Base-by-base conservation (phyloP, 2,797 vertebrate genomes). In the Crax fasciolata region DNA sequence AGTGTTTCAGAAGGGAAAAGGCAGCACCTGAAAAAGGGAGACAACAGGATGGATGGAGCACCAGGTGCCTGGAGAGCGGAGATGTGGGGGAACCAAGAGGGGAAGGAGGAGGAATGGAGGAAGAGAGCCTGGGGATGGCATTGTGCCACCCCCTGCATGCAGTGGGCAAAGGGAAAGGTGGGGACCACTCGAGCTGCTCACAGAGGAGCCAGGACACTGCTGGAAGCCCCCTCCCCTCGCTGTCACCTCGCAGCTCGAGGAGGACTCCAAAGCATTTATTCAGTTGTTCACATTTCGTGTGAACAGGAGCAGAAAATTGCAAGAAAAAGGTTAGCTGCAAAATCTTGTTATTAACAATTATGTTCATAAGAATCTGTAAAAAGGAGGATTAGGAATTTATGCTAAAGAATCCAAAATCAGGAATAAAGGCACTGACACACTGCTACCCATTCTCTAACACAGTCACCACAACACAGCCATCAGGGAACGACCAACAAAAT, bases 81-180 rank as follows among this genome's bases (percentile, higher is more conserved):
- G 55, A 52, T 38, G 20, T 11, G n/a, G 19, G 38, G 23, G 23
- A 54, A 23, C 63, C 23, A 25, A 61, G 43, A 57, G 14, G 27
- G 57, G 52, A 81, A 74, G 32, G 16, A 67, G 38, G 18, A 67
- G 38, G 59, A 76, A 46, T 1, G 38, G 25, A 81, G 55, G 41
- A 61, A 32, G 16, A 84, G 39, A 52, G 57, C 13, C 8, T 0
- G 6, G 74, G 4, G 52, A 76, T 32, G 44, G 54, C 0, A 0
- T 2, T 20, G 62, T n/a, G 38, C 35, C 68, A 57, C 11, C 67
- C 28, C 62, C 43, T 28, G 20, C n/a, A 9, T 0, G 27, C 32
- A 13, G 0, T 1, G 7, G 8, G 3, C 0, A 2, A 17, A 55
- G 59, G 59, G 68, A 27, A 81, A 43, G 0, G 18, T 0, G 12